phyloP scores from a whole-genome alignment of 2,888 invertebrate species.

The Lochmaea crataegi region DNA sequence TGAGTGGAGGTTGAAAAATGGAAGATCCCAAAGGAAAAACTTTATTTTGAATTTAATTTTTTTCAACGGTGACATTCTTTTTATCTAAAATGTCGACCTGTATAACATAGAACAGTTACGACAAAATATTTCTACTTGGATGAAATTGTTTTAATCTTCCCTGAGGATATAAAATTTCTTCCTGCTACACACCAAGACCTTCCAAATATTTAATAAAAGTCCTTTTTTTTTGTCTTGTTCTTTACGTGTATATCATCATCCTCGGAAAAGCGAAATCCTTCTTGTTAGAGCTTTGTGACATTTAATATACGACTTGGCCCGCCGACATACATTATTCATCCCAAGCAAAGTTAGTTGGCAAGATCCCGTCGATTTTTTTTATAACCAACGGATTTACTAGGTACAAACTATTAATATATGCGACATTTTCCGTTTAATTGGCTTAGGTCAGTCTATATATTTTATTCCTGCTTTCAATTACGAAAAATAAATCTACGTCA shows the following conservation, averaged over 20 bases:
- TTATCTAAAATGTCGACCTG: too few relatives aligned
- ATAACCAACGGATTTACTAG: slow-evolving; percentile 12
- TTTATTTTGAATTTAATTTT: too few relatives aligned
- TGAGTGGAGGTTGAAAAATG: too few relatives aligned
- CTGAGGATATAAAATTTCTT: too few relatives aligned
- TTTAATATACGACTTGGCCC: slow-evolving; percentile 55
- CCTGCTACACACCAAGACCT: neutral
- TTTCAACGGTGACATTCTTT: too few relatives aligned
- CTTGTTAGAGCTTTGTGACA: slow-evolving; percentile 37
- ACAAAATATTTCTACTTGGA: too few relatives aligned
- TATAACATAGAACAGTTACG: too few relatives aligned
- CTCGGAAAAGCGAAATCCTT: neutral
- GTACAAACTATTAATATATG: slow-evolving; percentile 39
- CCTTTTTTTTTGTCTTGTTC: neutral
- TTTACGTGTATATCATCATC: slow-evolving; percentile 5
- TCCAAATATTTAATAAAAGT: neutral
- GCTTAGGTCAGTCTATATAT: neutral
- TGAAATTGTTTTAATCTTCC: too few relatives aligned
- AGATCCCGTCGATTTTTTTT: slow-evolving; percentile 21
- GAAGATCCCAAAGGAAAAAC: too few relatives aligned
- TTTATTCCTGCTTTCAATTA: too few relatives aligned
- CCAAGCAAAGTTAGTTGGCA: slow-evolving; percentile 31
- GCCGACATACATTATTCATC: slow-evolving; percentile 54
- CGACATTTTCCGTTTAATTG: slow-evolving; percentile 38
- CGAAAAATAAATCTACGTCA: too few relatives aligned